A percentile compares a stretch with the other conserved stretches of the same genome.
Evolutionary conservation across 1,140 invertebrate genomes (phyloP).

Genomic region (Hyphantria cunea): DNA sequence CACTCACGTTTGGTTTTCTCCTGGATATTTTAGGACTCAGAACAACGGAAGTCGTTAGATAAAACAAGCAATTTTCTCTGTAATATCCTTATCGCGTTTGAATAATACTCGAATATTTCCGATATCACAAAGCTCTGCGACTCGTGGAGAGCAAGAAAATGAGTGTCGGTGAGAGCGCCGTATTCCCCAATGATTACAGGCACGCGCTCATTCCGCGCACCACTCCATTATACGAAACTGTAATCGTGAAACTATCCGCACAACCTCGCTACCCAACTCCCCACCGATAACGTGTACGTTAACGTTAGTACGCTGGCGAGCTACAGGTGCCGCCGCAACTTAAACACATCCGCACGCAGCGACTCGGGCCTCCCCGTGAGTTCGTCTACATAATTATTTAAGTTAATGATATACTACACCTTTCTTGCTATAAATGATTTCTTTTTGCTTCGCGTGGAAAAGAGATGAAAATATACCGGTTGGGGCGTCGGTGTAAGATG

Average conservation of each 20-base stretch:
- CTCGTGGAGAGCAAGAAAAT: constrained; percentile 38
- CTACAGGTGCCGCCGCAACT: neutral
- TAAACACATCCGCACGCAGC: neutral
- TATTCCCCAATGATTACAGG: constrained; percentile 75
- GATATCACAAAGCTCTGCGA: too few species aligned
- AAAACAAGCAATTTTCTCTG: too few species aligned
- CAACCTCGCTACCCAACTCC: constrained; percentile 21
- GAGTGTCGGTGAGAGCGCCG: constrained; percentile 40
- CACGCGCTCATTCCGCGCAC: constrained; percentile 43
- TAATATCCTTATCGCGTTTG: too few species aligned
- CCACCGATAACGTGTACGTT: constrained; percentile 33
- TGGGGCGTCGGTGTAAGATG: neutral
- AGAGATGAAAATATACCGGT: constrained; percentile 23
- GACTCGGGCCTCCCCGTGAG: constrained; percentile 34
- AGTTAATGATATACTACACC: constrained; percentile 78
- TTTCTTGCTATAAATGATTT: constrained; percentile 67
- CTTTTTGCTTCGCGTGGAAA: constrained; percentile 49
- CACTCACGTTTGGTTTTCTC: too few species aligned
- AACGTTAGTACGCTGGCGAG: constrained; percentile 40
- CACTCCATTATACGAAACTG: constrained; percentile 73
- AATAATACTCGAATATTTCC: too few species aligned
- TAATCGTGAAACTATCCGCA: constrained; percentile 68
- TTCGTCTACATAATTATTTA: constrained; percentile 73
- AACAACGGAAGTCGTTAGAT: too few species aligned
- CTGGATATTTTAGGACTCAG: too few species aligned